Evolutionary conservation across 2,113 vertebrate genomes (phyloP), one percentile per base, ranked within the genome.

Genomic region (Camelus dromedarius): DNA sequence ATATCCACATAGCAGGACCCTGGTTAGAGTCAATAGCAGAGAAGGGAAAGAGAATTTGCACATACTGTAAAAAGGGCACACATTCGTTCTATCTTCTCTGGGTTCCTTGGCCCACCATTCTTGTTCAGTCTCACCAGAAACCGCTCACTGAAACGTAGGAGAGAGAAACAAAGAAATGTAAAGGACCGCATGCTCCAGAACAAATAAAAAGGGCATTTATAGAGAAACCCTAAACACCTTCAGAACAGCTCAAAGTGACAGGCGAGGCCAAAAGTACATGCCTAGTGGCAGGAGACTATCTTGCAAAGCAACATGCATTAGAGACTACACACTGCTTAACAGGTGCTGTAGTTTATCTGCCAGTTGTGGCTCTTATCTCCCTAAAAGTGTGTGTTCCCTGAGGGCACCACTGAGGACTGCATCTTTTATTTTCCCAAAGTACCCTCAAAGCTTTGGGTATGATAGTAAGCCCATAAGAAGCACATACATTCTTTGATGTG

Each of bases 101-200:
- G 99, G 95, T 99, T 99, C 98, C 99, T 99, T 97, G 99, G 99
- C 88, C 99, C 99, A 97, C 99, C 99, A 2, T 99, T 99, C 99
- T 99, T 99, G 99, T 99, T 99, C 93, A 99, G 98, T 98, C 99
- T 99, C 98, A 99, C 99, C 98, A 99, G 99, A 98, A 99, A 99
- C 96, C 99, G 99, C 98, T 99, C 99, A 96, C 99, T 99, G 98
- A 91, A 99, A 98, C 96, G 92, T 14, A 97, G 96, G 95, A 97
- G 8, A 96, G 30, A 97, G 77, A 97, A 86, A 97, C 46, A 97
- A 70, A 96, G 73, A 96, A 96, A 89, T 54, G 62, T 98, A 81
- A 97, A 24, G 42, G 94, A 93, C 69, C 32, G 28, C 32, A 89
- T 18, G 54, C 77, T 96, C 35, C 42, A 92, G 54, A 94, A 95